These are phyloP conservation scores for Heliconius sara DNA, from an alignment of 2,888 invertebrate genomes.

Conservation along the genomic window DNA sequence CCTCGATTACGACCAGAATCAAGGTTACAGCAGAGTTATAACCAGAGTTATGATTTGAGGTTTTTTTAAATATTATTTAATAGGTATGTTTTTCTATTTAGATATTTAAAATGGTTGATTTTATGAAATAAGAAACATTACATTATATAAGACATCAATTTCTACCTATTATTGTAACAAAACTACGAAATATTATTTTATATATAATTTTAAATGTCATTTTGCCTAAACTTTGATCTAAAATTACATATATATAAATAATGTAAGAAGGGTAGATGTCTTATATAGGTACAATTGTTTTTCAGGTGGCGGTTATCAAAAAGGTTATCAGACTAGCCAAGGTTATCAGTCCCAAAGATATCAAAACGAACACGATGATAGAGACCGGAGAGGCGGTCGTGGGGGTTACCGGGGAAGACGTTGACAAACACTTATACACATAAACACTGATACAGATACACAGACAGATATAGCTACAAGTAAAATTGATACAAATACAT, in stretches of 20 bases:
- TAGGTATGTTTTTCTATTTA: background rate
- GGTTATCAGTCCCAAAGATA: constrained; percentile 45
- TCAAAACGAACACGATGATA: constrained; percentile 77
- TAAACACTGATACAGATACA: background rate
- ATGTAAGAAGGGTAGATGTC: background rate
- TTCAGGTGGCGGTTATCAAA: constrained; percentile 36
- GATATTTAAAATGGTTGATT: background rate
- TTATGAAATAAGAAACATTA: background rate
- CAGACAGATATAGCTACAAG: background rate
- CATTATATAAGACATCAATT: too few species aligned
- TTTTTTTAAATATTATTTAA: too few species aligned
- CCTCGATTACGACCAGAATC: constrained; percentile 35
- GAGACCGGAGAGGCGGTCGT: constrained; percentile 63
- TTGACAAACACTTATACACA: constrained; percentile 49
- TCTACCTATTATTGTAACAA: too few species aligned
- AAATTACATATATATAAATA: too few species aligned
- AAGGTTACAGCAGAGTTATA: constrained; percentile 49
- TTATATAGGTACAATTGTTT: background rate
- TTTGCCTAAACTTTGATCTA: too few species aligned
- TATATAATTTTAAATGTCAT: too few species aligned
- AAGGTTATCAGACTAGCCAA: constrained; percentile 48
- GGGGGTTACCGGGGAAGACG: constrained; percentile 66
- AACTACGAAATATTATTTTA: too few species aligned
- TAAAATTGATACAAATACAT: background rate
- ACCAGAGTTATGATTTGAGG: constrained; percentile 52